A percentile compares a stretch with the other conserved stretches of the same genome.
phyloP scores from a whole-genome alignment of 2,888 invertebrate genomes.

The Ceraclea dissimilis region DNA sequence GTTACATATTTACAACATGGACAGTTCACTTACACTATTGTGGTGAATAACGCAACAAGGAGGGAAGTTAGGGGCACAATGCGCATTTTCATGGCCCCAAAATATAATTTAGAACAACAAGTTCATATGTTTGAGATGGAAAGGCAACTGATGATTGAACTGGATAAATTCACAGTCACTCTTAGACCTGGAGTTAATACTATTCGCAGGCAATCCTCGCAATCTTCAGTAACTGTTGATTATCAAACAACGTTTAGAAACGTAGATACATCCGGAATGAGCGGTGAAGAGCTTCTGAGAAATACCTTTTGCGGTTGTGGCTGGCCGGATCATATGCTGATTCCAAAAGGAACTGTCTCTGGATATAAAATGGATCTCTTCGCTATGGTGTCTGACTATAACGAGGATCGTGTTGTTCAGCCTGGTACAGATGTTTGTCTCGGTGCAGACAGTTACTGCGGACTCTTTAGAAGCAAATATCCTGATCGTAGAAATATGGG shows the following conservation, averaged over 20 bases:
- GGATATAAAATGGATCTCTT: slow-evolving; percentile 32
- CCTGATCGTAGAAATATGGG: slow-evolving; percentile 39
- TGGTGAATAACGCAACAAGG: slow-evolving; percentile 18
- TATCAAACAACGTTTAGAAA: slow-evolving; percentile 75
- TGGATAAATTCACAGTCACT: slow-evolving; percentile 28
- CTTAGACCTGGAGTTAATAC: slow-evolving; percentile 59
- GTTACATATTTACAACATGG: slow-evolving; percentile 32
- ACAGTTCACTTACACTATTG: slow-evolving; percentile 27
- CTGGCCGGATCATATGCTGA: slow-evolving; percentile 36
- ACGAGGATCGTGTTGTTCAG: slow-evolving; percentile 28
- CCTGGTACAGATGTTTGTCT: neutral
- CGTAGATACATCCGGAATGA: slow-evolving; percentile 52
- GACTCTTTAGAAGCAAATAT: slow-evolving; percentile 40
- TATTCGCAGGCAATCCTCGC: slow-evolving; percentile 56
- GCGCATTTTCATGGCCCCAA: slow-evolving; percentile 33
- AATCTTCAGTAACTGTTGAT: slow-evolving; percentile 76
- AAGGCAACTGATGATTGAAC: slow-evolving; percentile 32
- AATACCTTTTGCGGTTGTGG: slow-evolving; percentile 34
- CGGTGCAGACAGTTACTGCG: slow-evolving; percentile 41
- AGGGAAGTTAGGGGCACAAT: slow-evolving; percentile 28
- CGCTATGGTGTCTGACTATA: slow-evolving; percentile 32
- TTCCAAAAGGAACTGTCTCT: slow-evolving; percentile 29
- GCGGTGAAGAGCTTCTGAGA: slow-evolving; percentile 45
- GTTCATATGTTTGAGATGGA: slow-evolving; percentile 28
- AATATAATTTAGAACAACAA: slow-evolving; percentile 28